Evolutionary conservation across 2,888 invertebrate genomes (phyloP), one percentile per base, ranked within the genome.

Genomic region (Torymus auratus): DNA sequence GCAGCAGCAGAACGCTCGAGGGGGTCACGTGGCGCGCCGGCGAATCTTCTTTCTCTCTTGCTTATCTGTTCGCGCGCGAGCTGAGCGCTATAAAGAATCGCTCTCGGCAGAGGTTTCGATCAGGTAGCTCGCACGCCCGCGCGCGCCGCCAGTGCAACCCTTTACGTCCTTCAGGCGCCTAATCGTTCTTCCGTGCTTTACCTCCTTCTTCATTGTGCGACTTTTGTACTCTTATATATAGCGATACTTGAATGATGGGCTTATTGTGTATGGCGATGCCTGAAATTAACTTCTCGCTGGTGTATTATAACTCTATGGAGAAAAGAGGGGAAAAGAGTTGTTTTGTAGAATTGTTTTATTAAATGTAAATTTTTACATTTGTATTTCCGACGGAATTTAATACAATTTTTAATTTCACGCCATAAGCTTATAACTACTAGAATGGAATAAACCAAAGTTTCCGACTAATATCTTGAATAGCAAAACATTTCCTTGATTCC

Each of bases 1-100:
- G 7, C 7, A 41, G 7, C 7, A 41, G 41, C 41, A 84, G 84
- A 67, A 68, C 78, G 80, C 83, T 85, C 82, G 20, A 71, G 84
- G 80, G 86, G 86, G 87, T 87, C 87, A 87, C 87, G 87, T 86
- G 86, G 85, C 41, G 41, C 41, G 41, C 41, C 70, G 53, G 55
- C 60, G 65, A 64, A 62, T 61, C 73, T 69, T 56, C 60, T 70
- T 77, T 70, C 69, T 75, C 70, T 77, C 73, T 73, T 72, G 77
- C 82, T 78, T 83, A 69, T 76, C 73, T 78, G 10, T 65, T 50
- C n/a, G 55, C 11, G 62, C 68, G 68, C 15, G 60, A 76, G n/a
- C 4, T 1, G 28, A 0, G 28, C 58, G 60, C 23, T 56, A 41
- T 41, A 52, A 73, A 69, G 62, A 69, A 64, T 79, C 64, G 79